A percentile compares a stretch with the other conserved stretches of the same genome.
Evolutionary conservation across 2,797 vertebrate genomes (phyloP).

Genomic region (Melanotaenia trifasciata): DNA sequence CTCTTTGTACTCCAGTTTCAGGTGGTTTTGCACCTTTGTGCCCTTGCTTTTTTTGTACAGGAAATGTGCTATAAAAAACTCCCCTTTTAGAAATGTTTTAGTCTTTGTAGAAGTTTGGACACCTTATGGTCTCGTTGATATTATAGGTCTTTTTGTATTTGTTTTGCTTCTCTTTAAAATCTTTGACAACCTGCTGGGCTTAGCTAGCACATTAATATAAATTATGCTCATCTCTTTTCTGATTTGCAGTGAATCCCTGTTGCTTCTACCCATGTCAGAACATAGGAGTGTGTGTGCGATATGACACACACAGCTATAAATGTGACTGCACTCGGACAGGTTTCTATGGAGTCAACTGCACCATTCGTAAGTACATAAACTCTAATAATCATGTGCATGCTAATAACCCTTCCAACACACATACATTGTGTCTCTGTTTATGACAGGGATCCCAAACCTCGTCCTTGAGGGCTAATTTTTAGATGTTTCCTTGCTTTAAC

Average conservation of each 20-base stretch:
- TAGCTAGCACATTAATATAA: neutral
- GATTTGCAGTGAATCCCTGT: constrained; percentile 89
- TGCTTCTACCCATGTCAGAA: constrained; percentile 95
- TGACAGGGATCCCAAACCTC: too few species aligned
- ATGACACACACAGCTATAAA: constrained; percentile 81
- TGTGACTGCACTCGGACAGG: constrained; percentile 95
- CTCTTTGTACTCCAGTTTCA: too few species aligned
- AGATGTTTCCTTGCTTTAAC: too few species aligned
- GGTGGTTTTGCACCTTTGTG: too few species aligned
- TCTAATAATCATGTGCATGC: neutral
- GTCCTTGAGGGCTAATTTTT: too few species aligned
- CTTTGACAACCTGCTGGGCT: neutral
- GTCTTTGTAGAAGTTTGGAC: neutral
- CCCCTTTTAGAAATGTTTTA: neutral
- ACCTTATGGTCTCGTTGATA: neutral
- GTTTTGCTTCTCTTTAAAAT: neutral
- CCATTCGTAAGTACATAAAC: constrained; percentile 85
- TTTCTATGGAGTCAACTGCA: constrained; percentile 91
- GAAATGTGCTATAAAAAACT: too few species aligned
- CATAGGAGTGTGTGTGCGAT: constrained; percentile 89
- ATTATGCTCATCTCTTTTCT: neutral
- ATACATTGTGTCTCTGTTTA: neutral
- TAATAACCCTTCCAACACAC: neutral
- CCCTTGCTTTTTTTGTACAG: too few species aligned
- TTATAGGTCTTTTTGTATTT: neutral